Percentiles rank a stretch among this genome's conserved stretches.
phyloP scores from a whole-genome alignment of 2,797 vertebrate species.

The Malacoctenus gilli region DNA sequence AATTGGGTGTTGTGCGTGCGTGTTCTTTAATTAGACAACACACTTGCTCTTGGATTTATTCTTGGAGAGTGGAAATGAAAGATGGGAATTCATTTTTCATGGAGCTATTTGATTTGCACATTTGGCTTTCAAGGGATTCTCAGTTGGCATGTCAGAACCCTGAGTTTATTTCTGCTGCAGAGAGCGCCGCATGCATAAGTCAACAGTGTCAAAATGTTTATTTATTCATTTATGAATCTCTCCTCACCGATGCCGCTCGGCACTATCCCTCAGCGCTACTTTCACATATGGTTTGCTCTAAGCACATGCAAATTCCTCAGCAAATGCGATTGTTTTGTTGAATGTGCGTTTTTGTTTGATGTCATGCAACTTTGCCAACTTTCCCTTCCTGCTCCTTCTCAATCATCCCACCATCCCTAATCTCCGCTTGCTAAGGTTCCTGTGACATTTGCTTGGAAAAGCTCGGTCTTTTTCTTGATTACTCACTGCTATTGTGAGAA shows the following conservation, averaged over 20 bases:
- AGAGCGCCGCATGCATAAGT: slow-evolving; percentile 79
- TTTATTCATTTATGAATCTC: slow-evolving; percentile 77
- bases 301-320: slow-evolving; percentile 29
- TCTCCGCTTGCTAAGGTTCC: background rate
- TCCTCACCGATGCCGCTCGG: slow-evolving; percentile 40
- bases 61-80: slow-evolving; percentile 35
- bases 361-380: background rate
- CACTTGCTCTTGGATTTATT: slow-evolving; percentile 47
- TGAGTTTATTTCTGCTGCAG: slow-evolving; percentile 63
- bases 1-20: slow-evolving; percentile 15
- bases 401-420: background rate
- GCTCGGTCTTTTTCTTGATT: slow-evolving; percentile 1
- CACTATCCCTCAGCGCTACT: slow-evolving; percentile 21
- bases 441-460: too few relatives aligned
- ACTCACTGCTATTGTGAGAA: slow-evolving; percentile 5
- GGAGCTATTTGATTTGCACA: slow-evolving; percentile 67
- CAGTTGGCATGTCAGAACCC: slow-evolving; percentile 60
- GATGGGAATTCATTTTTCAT: slow-evolving; percentile 71
- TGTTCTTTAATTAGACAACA: slow-evolving; percentile 41
- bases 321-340: slow-evolving; percentile 20
- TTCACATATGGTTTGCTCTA: slow-evolving; percentile 39
- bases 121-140: slow-evolving; percentile 70
- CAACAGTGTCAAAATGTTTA: slow-evolving; percentile 76
- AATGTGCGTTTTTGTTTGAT: slow-evolving; percentile 1
- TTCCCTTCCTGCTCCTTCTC: background rate